Evolutionary conservation across 2,113 vertebrate genomes (phyloP).

Genomic region (Oreochromis spilurus): DNA sequence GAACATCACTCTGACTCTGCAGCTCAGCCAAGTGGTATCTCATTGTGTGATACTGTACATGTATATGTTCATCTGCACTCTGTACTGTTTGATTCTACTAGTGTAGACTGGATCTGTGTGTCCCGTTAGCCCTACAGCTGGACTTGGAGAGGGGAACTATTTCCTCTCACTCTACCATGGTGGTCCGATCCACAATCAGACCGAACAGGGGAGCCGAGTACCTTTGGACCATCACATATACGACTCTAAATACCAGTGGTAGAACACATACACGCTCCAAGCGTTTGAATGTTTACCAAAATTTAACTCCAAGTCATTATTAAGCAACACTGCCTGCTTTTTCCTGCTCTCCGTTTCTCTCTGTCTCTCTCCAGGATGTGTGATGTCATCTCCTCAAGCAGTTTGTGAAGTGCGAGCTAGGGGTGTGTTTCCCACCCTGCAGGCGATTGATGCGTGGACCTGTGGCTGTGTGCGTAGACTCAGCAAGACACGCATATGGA

Average conservation of each 20-base stretch:
- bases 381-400: conserved; percentile 6
- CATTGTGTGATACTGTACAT: not conserved
- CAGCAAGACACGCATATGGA: conserved; percentile 80
- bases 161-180: conserved; percentile 71
- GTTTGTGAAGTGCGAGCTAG: conserved; percentile 74
- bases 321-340: not conserved
- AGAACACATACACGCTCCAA: not conserved
- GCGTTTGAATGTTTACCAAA: not conserved
- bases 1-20: conserved; percentile 10
- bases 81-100: not conserved
- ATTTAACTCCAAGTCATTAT: not conserved
- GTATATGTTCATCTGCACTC: not conserved
- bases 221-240: conserved; percentile 81
- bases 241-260: conserved; percentile 65
- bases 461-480: conserved; percentile 70
- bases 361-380: not conserved
- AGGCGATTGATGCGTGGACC: conserved; percentile 72
- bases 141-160: conserved; percentile 73
- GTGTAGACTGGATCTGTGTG: not conserved
- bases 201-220: conserved; percentile 69
- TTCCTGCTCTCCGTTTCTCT: not conserved
- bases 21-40: conserved; percentile 70
- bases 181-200: conserved; percentile 64
- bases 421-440: conserved; percentile 78
- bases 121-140: conserved; percentile 76